A percentile compares a stretch with the other conserved stretches of the same genome.
phyloP scores from a whole-genome alignment of 2,113 vertebrate genomes.

The Gila orcuttii region DNA sequence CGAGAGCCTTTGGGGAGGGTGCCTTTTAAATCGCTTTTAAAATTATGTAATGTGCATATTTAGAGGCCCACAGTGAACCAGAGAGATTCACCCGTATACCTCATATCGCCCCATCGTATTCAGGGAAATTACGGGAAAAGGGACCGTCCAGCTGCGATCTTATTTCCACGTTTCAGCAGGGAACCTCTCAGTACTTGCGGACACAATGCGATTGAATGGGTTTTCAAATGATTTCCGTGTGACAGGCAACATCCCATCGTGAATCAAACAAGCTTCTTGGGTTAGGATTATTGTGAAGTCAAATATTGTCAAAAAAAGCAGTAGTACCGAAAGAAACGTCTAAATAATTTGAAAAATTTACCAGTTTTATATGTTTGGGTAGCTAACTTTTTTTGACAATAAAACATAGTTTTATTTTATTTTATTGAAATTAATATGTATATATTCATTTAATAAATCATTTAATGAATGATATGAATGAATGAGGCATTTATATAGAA shows the following conservation, averaged over 20 bases:
- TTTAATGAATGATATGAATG: no score
- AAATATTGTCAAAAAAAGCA: slow-evolving; percentile 20
- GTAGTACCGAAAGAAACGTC: not conserved
- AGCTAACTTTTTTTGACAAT: no score
- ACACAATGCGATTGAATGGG: slow-evolving; percentile 52
- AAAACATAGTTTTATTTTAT: no score
- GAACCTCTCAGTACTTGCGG: slow-evolving; percentile 46
- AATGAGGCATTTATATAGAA: no score
- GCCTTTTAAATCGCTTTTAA: not conserved
- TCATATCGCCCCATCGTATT: slow-evolving; percentile 33
- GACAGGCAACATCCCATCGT: slow-evolving; percentile 41
- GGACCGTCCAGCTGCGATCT: slow-evolving; percentile 56
- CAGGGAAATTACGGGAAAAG: slow-evolving; percentile 16
- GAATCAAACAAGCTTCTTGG: slow-evolving; percentile 9
- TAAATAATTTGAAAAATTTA: not conserved
- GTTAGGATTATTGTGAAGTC: slow-evolving; percentile 9
- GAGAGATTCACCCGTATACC: not conserved
- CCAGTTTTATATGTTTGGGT: not conserved
- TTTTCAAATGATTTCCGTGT: slow-evolving; percentile 56
- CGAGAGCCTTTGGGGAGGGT: not conserved
- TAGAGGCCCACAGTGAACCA: not conserved
- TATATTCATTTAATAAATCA: no score
- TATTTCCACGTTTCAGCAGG: slow-evolving; percentile 56
- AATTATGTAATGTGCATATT: slow-evolving; percentile 26
- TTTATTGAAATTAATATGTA: no score